These are phyloP conservation scores for Cremastinae sp. DNA, from an alignment of 2,888 invertebrate species.

Conservation along the genomic window DNA sequence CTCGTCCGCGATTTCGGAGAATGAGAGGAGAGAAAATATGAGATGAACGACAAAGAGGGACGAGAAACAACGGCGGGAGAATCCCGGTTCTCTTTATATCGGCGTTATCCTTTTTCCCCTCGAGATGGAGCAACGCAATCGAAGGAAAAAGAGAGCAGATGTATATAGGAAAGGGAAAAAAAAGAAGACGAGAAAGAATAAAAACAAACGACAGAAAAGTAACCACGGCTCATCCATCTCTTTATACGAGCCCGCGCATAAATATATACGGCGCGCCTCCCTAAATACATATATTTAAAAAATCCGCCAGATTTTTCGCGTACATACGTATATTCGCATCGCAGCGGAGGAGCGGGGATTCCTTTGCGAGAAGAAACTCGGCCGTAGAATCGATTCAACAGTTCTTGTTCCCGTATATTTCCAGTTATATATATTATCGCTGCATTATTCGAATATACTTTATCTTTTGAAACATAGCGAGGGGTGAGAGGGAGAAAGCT, in stretches of 20 bases:
- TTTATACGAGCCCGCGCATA: conserved; percentile 23
- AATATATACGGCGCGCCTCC: background rate
- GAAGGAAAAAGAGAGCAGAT: conserved; percentile 53
- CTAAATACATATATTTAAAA: too few relatives aligned
- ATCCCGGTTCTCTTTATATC: conserved; percentile 12
- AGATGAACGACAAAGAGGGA: conserved; percentile 63
- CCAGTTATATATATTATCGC: conserved; percentile 25
- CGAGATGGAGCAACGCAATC: conserved; percentile 53
- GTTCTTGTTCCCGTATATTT: conserved; percentile 31
- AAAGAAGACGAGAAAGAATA: conserved; percentile 13
- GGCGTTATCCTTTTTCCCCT: conserved; percentile 41
- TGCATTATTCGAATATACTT: conserved; percentile 45
- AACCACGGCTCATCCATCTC: conserved; percentile 59
- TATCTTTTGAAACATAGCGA: conserved; percentile 35
- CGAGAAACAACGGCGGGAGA: conserved; percentile 56
- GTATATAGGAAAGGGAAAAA: conserved; percentile 41
- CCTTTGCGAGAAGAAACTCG: conserved; percentile 56
- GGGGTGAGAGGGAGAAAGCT: conserved; percentile 3
- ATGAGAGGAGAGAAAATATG: conserved; percentile 51
- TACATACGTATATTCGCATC: conserved; percentile 2
- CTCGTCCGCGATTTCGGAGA: conserved; percentile 43
- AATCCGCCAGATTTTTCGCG: background rate
- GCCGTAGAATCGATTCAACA: conserved; percentile 58
- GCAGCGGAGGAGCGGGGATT: background rate
- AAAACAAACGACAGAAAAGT: conserved; percentile 45